phyloP scores from a whole-genome alignment of 2,888 invertebrate genomes.

The Myathropa florea region DNA sequence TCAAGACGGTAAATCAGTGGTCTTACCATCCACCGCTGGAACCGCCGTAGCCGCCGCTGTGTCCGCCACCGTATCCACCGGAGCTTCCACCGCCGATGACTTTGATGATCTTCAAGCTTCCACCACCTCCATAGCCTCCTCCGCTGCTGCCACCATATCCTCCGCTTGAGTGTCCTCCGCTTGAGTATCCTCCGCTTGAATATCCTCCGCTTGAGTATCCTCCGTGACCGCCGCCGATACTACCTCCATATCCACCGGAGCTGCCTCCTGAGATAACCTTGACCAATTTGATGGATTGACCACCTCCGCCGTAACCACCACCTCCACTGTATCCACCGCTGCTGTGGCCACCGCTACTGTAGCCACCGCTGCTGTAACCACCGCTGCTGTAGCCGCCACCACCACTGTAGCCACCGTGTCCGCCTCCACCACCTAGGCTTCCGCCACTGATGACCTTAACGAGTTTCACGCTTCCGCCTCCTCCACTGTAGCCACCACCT shows the following conservation, averaged over 20 bases:
- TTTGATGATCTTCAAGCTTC: conserved; percentile 41
- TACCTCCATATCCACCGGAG: conserved; percentile 23
- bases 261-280: background rate
- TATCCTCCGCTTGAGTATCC: conserved; percentile 21
- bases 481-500: conserved; percentile 7
- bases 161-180: conserved; percentile 18
- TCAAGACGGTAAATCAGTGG: background rate
- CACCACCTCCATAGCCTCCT: conserved; percentile 66
- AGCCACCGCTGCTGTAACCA: conserved; percentile 10
- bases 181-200: conserved; percentile 16
- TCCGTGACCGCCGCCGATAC: conserved; percentile 36
- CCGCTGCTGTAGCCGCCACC: conserved; percentile 10
- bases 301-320: background rate
- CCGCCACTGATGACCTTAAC: conserved; percentile 39
- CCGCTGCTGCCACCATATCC: conserved; percentile 19
- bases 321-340: background rate
- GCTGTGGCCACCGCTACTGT: background rate
- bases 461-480: conserved; percentile 33
- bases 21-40: conserved; percentile 47
- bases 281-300: background rate
- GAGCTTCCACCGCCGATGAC: conserved; percentile 68
- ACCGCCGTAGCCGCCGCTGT: conserved; percentile 4
- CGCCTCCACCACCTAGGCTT: conserved; percentile 16
- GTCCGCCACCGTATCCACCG: conserved; percentile 65
- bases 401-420: conserved; percentile 8